Base-by-base conservation (phyloP, 2,113 vertebrate genomes). In the Antennarius striatus region DNA sequence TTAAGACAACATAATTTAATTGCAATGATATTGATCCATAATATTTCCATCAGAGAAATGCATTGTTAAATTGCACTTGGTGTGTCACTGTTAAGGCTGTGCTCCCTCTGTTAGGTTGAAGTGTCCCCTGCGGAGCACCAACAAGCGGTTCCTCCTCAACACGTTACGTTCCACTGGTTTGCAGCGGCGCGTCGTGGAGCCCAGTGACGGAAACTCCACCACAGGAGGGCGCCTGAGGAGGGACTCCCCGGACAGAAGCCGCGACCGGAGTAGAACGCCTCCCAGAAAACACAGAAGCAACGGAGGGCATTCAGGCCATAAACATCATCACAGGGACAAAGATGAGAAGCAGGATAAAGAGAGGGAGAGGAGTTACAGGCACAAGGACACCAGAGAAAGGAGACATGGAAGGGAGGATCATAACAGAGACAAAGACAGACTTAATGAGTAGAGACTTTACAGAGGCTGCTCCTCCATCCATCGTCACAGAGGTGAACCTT, bases 111-210 rank as follows among this genome's bases (percentile, higher is more conserved):
- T 15, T 82, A 99, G 98, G 98, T 93, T 98, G 93, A 99, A 97
- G 87, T 98, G 98, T 87, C 98, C 98, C 39, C 92, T 99, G 6
- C 93, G 88, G 56, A 91, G 94, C 83, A 93, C 96, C 73, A 98
- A 98, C 91, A 98, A 99, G 86, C 94, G 96, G 65, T 98, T 98
- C 90, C 93, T 99, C 32, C 86, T 98, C 63, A 99, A 99, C 93
- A 99, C 97, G 4, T 93, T 98, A 70, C 96, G 96, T 85, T 95
- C 95, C 56, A 94, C 95, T 0, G 84, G 95, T 79, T 89, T 94
- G 0, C 88, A 94, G 61, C 73, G 32, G 10, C 68, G 22, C 46
- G 29, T 63, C 85, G 83, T 76, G 61, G 92, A 92, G 86, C 90
- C 92, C 76, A 83, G 84, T 68, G 56, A 39, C 0, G 9, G 29